phyloP scores from a whole-genome alignment of 53 echinoderm and acorn worm species.

The Holothuria leucospilota region DNA sequence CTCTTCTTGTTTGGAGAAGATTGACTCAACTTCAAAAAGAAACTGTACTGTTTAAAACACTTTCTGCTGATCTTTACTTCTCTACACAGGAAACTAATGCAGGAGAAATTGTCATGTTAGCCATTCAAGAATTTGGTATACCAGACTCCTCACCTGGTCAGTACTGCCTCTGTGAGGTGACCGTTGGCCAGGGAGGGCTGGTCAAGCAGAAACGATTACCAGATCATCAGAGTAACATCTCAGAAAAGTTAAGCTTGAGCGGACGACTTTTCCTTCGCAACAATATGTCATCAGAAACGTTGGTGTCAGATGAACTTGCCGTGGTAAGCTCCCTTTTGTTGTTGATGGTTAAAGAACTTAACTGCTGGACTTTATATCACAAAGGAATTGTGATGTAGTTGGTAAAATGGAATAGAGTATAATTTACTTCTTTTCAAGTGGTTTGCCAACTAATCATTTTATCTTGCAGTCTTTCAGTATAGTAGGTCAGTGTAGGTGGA shows the following conservation, averaged over 20 bases:
- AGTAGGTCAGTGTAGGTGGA: too few species aligned
- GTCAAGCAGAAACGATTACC: conserved; percentile 95
- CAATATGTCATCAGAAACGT: conserved; percentile 88
- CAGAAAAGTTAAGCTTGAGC: conserved; percentile 81
- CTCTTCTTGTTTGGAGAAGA: too few species aligned
- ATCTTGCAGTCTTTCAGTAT: too few species aligned
- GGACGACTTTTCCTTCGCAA: conserved; percentile 91
- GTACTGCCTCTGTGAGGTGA: conserved; percentile 94
- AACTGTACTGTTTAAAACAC: too few species aligned
- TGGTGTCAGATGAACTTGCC: conserved; percentile 95
- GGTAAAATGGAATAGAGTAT: too few species aligned
- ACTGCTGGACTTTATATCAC: too few species aligned
- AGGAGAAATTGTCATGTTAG: conserved; percentile 90
- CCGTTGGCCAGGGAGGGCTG: conserved; percentile 87
- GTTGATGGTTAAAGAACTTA: too few species aligned
- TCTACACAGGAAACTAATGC: conserved; percentile 87
- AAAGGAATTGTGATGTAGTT: too few species aligned
- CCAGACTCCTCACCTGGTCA: conserved; percentile 80
- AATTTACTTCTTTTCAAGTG: too few species aligned
- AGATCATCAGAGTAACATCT: conserved; percentile 92
- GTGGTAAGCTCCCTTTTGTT: conserved; percentile 56
- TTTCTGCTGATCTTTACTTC: too few species aligned
- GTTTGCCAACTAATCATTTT: too few species aligned
- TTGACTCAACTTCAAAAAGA: too few species aligned
- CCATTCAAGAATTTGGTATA: conserved; percentile 91